These are phyloP conservation scores for Elachura formosa DNA, from an alignment of 2,113 vertebrate species.

Conservation along the genomic window DNA sequence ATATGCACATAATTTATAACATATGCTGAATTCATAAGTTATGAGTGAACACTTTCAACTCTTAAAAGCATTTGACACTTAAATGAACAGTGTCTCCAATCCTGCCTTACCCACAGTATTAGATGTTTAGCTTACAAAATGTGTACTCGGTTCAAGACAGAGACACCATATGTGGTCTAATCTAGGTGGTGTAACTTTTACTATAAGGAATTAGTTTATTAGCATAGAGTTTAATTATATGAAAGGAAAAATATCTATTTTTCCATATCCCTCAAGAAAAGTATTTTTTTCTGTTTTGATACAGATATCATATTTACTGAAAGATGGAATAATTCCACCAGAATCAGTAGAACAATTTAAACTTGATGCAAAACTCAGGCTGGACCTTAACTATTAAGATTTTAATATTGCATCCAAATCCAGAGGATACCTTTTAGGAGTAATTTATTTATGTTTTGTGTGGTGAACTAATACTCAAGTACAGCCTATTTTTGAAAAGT, in stretches of 20 bases:
- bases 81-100: conserved; percentile 43
- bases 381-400: not conserved
- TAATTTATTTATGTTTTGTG: not conserved
- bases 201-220: not conserved
- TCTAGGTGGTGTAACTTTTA: not conserved
- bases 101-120: not conserved
- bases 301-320: not conserved
- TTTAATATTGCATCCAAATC: not conserved
- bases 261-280: not conserved
- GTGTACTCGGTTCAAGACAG: not conserved
- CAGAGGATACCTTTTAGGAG: not conserved
- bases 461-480: not conserved
- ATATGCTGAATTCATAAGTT: conserved; percentile 6
- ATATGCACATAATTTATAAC: not conserved
- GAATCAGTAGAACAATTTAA: not conserved
- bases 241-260: not conserved
- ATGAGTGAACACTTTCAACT: conserved; percentile 20
- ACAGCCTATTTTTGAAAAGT: not conserved
- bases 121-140: not conserved
- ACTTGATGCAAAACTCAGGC: not conserved
- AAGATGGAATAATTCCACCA: not conserved
- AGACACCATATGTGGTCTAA: not conserved
- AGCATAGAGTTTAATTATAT: not conserved
- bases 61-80: not conserved
- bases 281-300: not conserved